Conservation (phyloP, 2,797 vertebrate genomes). For the Simalia tracyae region DNA sequence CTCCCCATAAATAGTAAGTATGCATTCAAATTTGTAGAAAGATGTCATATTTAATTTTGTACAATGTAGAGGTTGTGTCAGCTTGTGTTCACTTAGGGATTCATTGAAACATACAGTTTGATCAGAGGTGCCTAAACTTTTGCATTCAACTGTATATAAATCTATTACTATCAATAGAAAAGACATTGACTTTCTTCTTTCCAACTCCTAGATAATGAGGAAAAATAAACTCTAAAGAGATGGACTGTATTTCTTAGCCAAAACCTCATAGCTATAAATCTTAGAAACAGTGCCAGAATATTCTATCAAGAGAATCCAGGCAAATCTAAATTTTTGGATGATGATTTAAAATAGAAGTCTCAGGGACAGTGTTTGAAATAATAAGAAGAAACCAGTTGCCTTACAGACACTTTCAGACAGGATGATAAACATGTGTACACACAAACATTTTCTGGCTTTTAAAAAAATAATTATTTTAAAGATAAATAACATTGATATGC, state of each 20-base stretch:
- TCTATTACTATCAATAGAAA: neutral
- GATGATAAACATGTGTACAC: neutral
- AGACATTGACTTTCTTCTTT: conserved; percentile 8
- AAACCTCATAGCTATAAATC: conserved; percentile 12
- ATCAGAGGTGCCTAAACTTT: neutral
- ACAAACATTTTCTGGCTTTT: neutral
- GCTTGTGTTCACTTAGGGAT: neutral
- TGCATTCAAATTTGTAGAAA: neutral
- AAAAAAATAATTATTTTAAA: neutral
- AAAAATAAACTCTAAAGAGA: conserved; percentile 49
- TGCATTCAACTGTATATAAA: neutral
- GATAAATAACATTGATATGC: neutral
- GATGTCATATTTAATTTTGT: neutral
- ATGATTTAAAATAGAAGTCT: neutral
- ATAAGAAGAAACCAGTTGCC: neutral
- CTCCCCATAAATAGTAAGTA: neutral
- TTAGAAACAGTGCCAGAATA: neutral
- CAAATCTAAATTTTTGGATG: conserved; percentile 23
- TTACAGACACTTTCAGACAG: neutral
- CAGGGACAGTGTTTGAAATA: neutral
- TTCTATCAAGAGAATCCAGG: neutral
- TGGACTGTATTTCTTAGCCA: conserved; percentile 14
- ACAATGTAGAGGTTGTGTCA: neutral
- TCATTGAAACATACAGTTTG: neutral
- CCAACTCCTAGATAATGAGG: conserved; percentile 20